Evolutionary conservation across 1,140 invertebrate genomes (phyloP), one percentile per base, ranked within the genome.

Genomic region (Cotesia typhae): DNA sequence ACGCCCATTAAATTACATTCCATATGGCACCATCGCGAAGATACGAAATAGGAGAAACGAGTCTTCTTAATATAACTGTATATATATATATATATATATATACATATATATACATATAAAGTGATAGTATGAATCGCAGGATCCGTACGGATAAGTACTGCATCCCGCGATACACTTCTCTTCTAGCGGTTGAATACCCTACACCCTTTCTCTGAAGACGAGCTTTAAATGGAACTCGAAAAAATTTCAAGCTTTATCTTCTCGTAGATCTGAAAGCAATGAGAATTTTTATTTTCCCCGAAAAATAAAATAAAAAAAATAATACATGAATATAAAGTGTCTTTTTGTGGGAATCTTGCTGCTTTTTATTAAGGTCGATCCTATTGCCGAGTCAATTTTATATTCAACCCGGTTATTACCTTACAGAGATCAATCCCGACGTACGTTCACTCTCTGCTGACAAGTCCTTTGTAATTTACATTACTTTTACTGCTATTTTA

Each of bases 51-150:
- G 10, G 41, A 6, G 10, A 10, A 47, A 71, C 79, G 78, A 12
- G 51, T 70, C 35, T 75, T 78, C 41, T 74, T 76, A 51, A 78
- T 36, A 75, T 75, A 65, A 84, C 82, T 2, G 80, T 75, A 72
- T 84, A 85, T 2, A 78, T 74, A 35, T 82, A 76, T 0, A 77
- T 76, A 70, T 83, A n/a, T n/a, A n/a, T n/a, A n/a, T n/a, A n/a
- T n/a, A n/a, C n/a, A 85, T 75, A 65, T 4, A 74, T 41, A 70
- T 82, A 85, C 37, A 28, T 28, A 28, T 28, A 28, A 28, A 28
- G 28, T 3, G 28, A 47, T 6, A 47, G 41, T 47, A 47, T 47
- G 41, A 47, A 47, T 47, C 10, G 41, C 41, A 6, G 41, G 41
- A 47, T 47, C 10, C 41, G 41, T 10, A 28, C 5, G 41, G 41